Base-by-base conservation (phyloP, 2,797 vertebrate genomes). In the Arctocebus calabarensis region DNA sequence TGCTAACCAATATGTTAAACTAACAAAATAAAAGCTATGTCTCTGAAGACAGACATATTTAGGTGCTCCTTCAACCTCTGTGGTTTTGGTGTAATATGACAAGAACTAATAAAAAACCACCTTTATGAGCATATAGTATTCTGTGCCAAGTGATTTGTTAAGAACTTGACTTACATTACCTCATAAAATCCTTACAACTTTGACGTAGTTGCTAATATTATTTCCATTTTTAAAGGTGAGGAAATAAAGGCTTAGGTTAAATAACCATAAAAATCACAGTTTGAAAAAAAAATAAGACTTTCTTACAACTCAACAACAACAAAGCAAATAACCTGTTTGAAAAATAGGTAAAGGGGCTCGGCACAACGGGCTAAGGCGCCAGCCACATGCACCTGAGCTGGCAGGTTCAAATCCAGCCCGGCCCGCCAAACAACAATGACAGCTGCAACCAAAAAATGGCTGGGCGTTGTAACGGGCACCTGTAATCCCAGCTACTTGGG, bases 261-360 rank as follows among this genome's bases (percentile, higher is more conserved):
- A 71, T 82, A 94, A 77, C 40, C 25, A 73, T 66, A 85, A 92
- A 82, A 19, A 48, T 48, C 52, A 83, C 3, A 64, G 16, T 71
- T 66, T 37, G 40, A 75, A 91, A 95, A 93, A 93, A 78, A 95
- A 95, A 84, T 4, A 55, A 83, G 57, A 93, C 55, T 94, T 92
- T 82, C 27, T 57, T 64, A 75, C 12, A 93, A 85, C 34, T 88
- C 17, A 61, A 23, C 57, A 88, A 59, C 19, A 88, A 70, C 62
- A 74, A 88, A 11, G 52, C 62, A 64, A 88, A 7, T 14, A 90
- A 37, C 13, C 13, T 32, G 55, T 82, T 77, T 96, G 27, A 34
- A 73, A 92, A 86, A 40, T 34, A 68, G n/a, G 43, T 48, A 90
- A 85, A 91, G 34, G 29, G 23, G 40, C 40, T 40, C 40, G 40